Evolutionary conservation across 2,797 vertebrate species (phyloP), one percentile per base, ranked within the genome.

Genomic region (Manis javanica): DNA sequence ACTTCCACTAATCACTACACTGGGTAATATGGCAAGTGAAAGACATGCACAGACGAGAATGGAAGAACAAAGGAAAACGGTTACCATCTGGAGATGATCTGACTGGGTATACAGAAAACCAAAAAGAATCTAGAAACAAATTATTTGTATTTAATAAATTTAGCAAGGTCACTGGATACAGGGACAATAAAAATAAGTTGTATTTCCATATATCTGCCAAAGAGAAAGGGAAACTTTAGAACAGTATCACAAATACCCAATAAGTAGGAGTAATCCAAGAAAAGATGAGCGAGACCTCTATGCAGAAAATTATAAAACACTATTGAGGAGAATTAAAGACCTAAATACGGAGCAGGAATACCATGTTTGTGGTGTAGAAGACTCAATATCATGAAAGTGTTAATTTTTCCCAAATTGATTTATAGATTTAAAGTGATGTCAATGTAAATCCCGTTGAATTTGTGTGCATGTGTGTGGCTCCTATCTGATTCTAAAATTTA

Each of bases 191-290:
- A 82, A 87, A 69, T 74, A 46, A 83, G 68, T 11, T 59, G 24
- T 79, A 61, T 75, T 82, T 86, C 37, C 46, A 51, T 51, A 46
- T 39, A 39, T 69, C 0, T 26, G 46, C 24, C n/a, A 39, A 78
- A 84, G 53, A 82, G 46, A 95, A 87, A 90, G 87, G 64, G 21
- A 90, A 39, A 77, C 82, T 57, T 79, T 86, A 61, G 82, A 69
- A 83, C 11, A 68, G 18, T 37, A 39, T 34, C 61, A 68, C 5
- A 84, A 91, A 71, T 31, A 79, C 39, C 55, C 93, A 86, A 57
- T 2, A 39, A 57, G 15, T 66, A 78, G 34, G 34, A 83, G 14
- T 39, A 78, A 83, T 34, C 51, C 57, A 68, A 68, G 8, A 51
- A 49, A 71, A 91, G 18, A 93, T 42, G 18, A 83, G 31, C 2